phyloP scores from a whole-genome alignment of 2,797 vertebrate genomes.

The Pipistrellus nathusii region DNA sequence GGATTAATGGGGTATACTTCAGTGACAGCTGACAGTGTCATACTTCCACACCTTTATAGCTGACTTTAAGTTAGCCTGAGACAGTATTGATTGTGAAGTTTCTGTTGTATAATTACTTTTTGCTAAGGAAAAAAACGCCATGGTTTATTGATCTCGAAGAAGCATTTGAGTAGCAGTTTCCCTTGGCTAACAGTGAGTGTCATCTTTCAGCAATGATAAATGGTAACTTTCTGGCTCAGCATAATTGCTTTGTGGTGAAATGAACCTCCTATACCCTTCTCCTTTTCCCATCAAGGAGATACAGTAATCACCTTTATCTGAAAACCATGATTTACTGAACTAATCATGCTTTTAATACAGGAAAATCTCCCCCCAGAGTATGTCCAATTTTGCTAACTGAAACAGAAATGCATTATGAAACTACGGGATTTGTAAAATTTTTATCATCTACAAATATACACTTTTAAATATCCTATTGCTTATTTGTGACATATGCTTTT shows the following conservation, averaged over 20 bases:
- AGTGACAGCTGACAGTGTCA: constrained; percentile 88
- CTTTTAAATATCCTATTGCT: constrained; percentile 67
- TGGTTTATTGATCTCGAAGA: constrained; percentile 94
- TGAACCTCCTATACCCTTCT: constrained; percentile 89
- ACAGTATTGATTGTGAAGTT: constrained; percentile 96
- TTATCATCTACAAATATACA: constrained; percentile 59
- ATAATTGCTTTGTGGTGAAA: constrained; percentile 98
- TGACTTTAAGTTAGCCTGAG: constrained; percentile 91
- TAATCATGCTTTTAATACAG: constrained; percentile 85
- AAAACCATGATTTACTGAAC: constrained; percentile 87
- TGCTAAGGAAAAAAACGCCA: constrained; percentile 87
- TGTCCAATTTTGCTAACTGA: constrained; percentile 57
- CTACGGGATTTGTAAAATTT: background rate
- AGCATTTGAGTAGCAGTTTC: constrained; percentile 93
- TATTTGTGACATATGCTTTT: constrained; percentile 79
- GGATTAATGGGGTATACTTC: constrained; percentile 74
- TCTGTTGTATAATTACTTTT: constrained; percentile 98
- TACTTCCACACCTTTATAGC: constrained; percentile 79
- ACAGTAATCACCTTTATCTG: constrained; percentile 84
- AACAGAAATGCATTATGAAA: constrained; percentile 62
- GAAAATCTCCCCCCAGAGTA: constrained; percentile 20
- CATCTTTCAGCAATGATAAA: constrained; percentile 96
- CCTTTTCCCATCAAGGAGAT: constrained; percentile 78
- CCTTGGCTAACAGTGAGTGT: constrained; percentile 95
- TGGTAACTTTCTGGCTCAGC: constrained; percentile 91